phyloP scores from a whole-genome alignment of 1,140 invertebrate genomes.

The Coelopa frigida region DNA sequence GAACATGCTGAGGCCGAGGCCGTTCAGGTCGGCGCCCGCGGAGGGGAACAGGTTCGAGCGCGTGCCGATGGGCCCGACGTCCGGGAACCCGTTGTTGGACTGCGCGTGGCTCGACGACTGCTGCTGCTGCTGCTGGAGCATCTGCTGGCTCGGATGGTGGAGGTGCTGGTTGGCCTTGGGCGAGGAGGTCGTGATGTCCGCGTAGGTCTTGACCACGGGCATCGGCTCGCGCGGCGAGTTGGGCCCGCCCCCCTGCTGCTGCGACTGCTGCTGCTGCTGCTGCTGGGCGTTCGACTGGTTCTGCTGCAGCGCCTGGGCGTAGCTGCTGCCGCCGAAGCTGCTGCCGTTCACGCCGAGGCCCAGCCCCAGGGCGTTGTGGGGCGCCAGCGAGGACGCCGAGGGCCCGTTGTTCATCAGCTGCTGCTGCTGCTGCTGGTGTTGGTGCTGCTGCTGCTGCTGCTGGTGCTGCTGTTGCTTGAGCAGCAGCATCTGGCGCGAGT shows the following conservation, averaged over 20 bases:
- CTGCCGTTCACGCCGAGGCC: constrained; percentile 7
- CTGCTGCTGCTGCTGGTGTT: constrained; percentile 47
- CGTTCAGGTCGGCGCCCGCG: constrained; percentile 6
- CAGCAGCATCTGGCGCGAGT: constrained; percentile 57
- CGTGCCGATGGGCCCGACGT: neutral
- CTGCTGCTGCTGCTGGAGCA: constrained; percentile 1
- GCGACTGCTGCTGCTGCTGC: constrained; percentile 11
- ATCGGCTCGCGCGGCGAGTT: neutral
- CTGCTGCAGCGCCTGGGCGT: constrained; percentile 8
- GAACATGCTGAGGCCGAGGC: constrained; percentile 6
- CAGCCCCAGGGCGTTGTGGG: too few relatives aligned
- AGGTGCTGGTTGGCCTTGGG: constrained; percentile 7
- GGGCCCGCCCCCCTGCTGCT: neutral
- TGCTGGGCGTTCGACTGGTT: constrained; percentile 5
- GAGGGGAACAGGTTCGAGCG: neutral
- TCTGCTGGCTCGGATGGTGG: constrained; percentile 6
- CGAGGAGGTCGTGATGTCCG: constrained; percentile 2
- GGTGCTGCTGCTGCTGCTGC: constrained; percentile 45
- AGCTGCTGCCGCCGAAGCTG: constrained; percentile 15
- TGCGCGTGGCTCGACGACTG: neutral
- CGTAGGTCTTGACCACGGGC: constrained; percentile 9
- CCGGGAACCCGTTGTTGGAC: neutral
- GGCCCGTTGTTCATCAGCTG: constrained; percentile 50
- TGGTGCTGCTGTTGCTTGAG: constrained; percentile 50
- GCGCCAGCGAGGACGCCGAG: too few relatives aligned